Base-by-base conservation (phyloP, 2,113 vertebrate genomes). In the Calidris pugnax region DNA sequence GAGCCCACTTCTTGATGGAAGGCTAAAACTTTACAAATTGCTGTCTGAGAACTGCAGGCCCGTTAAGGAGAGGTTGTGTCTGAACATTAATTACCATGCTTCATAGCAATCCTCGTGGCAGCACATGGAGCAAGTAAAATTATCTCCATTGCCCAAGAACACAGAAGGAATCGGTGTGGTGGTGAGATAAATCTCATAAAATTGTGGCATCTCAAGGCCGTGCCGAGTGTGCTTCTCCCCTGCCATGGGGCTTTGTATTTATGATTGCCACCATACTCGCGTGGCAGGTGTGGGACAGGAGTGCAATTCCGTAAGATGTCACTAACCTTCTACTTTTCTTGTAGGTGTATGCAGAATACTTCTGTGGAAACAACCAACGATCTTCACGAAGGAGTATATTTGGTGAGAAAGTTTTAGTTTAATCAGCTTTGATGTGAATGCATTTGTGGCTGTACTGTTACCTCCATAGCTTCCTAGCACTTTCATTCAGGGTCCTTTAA, bases 341-440 rank as follows among this genome's bases (percentile, higher is more conserved):
- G 2, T 47, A 97, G 96, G 91, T 83, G 21, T 35, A 22, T 32
- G 50, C 66, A 51, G 94, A 89, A 55, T 45, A 87, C 45, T 48
- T 91, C 1, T 62, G 80, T 85, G 90, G 74, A 83, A 87, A 43
- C 37, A 48, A 21, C 45, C 45, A 35, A 48, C 9, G 71, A 2
- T 56, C 87, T 78, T 86, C 50, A 53, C 53, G 0, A 85, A 82
- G 48, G 41, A 82, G 20, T 82, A 85, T 32, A 89, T 78, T 82
- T 85, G 95, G 97, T 97, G 80, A 97, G 94, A 60, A 76, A 63
- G 51, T 35, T 84, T 86, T 60, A 11, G 24, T 91, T 76, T 68
- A 13, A 7, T 79, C 18, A 57, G 8, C 32, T 76, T 53, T 81
- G 57, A 48, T 64, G 22, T 81, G 69, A 84, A 67, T 53, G 24